Evolutionary conservation across 1,140 invertebrate species (phyloP).

Genomic region (Meloidogyne floridensis): DNA sequence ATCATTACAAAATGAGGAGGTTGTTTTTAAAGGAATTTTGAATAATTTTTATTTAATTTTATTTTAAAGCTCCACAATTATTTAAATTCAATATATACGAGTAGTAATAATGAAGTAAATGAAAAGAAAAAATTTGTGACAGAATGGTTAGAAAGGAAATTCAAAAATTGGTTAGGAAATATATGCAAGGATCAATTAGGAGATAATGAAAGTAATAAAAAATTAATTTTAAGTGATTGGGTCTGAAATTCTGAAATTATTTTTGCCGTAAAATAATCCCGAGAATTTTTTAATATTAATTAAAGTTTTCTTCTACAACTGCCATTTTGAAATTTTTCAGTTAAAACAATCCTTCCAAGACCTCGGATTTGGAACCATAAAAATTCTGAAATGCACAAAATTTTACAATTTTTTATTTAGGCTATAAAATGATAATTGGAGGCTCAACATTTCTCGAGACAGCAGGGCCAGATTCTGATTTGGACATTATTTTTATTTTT

Average conservation of each 20-base stretch:
- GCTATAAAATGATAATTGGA: conserved; percentile 6
- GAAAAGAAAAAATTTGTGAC: not conserved
- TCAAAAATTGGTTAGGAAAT: not conserved
- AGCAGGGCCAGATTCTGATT: not conserved
- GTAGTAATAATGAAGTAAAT: not conserved
- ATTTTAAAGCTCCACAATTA: not conserved
- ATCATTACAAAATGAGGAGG: not conserved
- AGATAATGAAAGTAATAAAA: not conserved
- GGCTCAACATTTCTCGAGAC: not conserved
- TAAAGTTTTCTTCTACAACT: no score
- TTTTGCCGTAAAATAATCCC: no score
- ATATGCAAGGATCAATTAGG: not conserved
- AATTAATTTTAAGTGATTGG: no score
- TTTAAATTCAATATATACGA: not conserved
- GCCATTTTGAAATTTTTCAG: no score
- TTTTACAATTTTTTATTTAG: not conserved
- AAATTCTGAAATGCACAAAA: no score
- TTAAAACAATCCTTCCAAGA: no score
- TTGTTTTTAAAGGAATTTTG: not conserved
- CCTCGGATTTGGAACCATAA: no score
- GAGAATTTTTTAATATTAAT: no score
- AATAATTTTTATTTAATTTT: not conserved
- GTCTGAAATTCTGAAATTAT: no score
- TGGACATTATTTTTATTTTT: conserved; percentile 4
- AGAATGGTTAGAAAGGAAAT: not conserved